phyloP scores from a whole-genome alignment of 2,888 invertebrate genomes.

The Epirrhoe tristata region DNA sequence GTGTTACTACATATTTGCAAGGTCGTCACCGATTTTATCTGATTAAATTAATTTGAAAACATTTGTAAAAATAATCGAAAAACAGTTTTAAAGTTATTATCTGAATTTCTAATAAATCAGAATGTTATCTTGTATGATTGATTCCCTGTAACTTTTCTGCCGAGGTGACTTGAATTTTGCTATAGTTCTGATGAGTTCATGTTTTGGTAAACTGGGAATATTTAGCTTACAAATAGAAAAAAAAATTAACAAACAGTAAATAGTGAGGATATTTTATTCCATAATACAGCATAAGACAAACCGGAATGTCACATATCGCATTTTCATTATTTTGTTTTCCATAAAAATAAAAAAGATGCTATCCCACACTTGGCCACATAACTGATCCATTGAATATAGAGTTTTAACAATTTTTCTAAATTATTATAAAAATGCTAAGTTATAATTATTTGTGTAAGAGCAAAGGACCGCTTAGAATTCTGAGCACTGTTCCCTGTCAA shows the following conservation, averaged over 20 bases:
- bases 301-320: conserved; percentile 85
- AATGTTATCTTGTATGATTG: conserved; percentile 1
- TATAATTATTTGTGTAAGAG: conserved; percentile 84
- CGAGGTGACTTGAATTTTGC: background rate
- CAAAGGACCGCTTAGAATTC: conserved; percentile 76
- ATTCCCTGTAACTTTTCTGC: background rate
- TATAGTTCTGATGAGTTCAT: too few relatives aligned
- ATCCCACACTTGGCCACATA: conserved; percentile 74
- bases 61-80: conserved; percentile 1
- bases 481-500: conserved; percentile 72
- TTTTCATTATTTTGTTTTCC: conserved; percentile 76
- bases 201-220: too few relatives aligned
- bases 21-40: background rate
- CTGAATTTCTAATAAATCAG: background rate
- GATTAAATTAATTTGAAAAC: background rate
- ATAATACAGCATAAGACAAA: conserved; percentile 86
- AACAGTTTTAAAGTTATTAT: conserved; percentile 1
- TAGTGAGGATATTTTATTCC: conserved; percentile 86
- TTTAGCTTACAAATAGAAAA: conserved; percentile 52
- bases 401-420: conserved; percentile 82
- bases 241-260: too few relatives aligned
- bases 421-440: conserved; percentile 85
- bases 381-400: conserved; percentile 71
- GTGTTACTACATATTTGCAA: background rate
- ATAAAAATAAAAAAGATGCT: conserved; percentile 79